Evolutionary conservation across 2,888 invertebrate species (phyloP).

Genomic region (Pheosia gnoma): DNA sequence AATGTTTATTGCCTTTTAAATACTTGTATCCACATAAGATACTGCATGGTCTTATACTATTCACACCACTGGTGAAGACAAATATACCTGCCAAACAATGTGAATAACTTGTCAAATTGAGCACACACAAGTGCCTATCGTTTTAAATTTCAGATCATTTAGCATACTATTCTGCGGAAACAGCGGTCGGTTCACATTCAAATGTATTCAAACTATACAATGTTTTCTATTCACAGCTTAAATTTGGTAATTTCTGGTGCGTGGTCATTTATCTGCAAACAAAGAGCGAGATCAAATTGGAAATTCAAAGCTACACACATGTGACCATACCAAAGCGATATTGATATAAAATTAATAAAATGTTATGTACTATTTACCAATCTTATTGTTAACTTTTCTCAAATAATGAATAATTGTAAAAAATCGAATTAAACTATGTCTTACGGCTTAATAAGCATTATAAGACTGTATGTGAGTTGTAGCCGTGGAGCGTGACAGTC

Average conservation of each 20-base stretch:
- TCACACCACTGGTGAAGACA: conserved; percentile 13
- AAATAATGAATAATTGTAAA: too few relatives aligned
- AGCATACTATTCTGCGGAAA: conserved; percentile 36
- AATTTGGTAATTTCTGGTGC: conserved; percentile 31
- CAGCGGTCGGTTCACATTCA: conserved; percentile 40
- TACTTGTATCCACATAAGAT: neutral
- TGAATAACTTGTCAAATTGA: conserved; percentile 21
- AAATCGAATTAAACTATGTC: too few relatives aligned
- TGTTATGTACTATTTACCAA: too few relatives aligned
- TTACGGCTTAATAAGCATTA: too few relatives aligned
- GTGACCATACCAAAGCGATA: neutral
- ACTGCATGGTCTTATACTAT: neutral
- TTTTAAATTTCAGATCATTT: conserved; percentile 46
- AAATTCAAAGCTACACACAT: neutral
- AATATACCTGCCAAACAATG: conserved; percentile 15
- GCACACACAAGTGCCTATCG: conserved; percentile 20
- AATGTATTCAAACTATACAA: conserved; percentile 48
- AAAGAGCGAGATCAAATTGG: conserved; percentile 13
- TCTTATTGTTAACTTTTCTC: too few relatives aligned
- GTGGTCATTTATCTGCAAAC: conserved; percentile 23
- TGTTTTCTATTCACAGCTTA: conserved; percentile 39
- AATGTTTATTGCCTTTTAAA: neutral
- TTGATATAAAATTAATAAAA: too few relatives aligned
- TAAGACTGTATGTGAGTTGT: too few relatives aligned
- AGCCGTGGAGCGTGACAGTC: too few relatives aligned